Conservation (phyloP, 2,888 invertebrate genomes). For the Agonopterix arenella region DNA sequence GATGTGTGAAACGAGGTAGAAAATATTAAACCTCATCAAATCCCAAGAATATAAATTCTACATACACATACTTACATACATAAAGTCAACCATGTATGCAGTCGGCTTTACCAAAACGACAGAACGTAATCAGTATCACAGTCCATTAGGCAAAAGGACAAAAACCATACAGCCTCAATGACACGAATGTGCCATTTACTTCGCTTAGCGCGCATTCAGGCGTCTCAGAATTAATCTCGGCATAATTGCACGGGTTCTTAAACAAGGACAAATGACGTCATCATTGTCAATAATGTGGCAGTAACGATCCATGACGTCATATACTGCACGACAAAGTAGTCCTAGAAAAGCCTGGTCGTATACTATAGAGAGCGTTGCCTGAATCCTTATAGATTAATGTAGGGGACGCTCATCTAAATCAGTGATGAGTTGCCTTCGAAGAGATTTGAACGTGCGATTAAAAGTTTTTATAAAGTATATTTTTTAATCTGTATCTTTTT, state of each 20-base stretch:
- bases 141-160: too few species aligned
- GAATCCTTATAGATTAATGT: slow-evolving; percentile 20
- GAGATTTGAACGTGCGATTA: slow-evolving; percentile 46
- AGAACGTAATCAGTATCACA: too few species aligned
- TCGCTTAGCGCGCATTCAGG: not conserved
- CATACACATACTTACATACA: too few species aligned
- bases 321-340: slow-evolving; percentile 1
- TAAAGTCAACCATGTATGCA: too few species aligned
- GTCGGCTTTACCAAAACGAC: too few species aligned
- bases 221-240: slow-evolving; percentile 8
- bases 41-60: too few species aligned
- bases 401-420: slow-evolving; percentile 38
- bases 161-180: too few species aligned
- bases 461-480: slow-evolving; percentile 7
- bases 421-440: slow-evolving; percentile 35
- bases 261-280: slow-evolving; percentile 60
- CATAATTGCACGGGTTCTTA: slow-evolving; percentile 14
- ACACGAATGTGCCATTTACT: not conserved
- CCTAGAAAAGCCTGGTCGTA: slow-evolving; percentile 25
- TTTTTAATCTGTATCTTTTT: not conserved
- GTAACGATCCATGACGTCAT: slow-evolving; percentile 68
- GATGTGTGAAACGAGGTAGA: too few species aligned
- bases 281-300: slow-evolving; percentile 30
- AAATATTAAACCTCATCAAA: too few species aligned
- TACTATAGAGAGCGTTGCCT: slow-evolving; percentile 24